These are phyloP conservation scores for Paradisaea rubra DNA, from an alignment of 2,113 vertebrate species.

Conservation along the genomic window DNA sequence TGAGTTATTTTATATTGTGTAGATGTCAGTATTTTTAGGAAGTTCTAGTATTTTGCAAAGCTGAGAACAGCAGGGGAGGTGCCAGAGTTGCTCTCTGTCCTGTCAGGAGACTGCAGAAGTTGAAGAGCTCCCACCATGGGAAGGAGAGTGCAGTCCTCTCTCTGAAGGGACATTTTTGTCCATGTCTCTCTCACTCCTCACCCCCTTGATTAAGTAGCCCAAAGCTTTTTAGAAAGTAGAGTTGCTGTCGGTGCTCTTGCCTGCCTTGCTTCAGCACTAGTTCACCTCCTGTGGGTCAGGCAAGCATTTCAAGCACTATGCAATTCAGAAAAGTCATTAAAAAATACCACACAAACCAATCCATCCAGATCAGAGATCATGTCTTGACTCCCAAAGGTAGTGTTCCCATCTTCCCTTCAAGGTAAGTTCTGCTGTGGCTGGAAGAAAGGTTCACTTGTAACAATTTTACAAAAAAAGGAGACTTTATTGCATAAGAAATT, in stretches of 20 bases:
- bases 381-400: background rate
- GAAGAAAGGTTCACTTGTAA: background rate
- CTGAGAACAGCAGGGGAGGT: background rate
- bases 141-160: background rate
- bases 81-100: background rate
- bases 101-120: background rate
- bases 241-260: background rate
- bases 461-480: background rate
- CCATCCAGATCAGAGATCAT: background rate
- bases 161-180: background rate
- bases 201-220: background rate
- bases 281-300: background rate
- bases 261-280: background rate
- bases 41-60: background rate
- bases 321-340: background rate
- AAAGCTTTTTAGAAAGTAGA: background rate
- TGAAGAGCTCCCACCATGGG: fast-evolving
- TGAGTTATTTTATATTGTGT: background rate
- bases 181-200: background rate
- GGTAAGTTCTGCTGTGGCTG: background rate
- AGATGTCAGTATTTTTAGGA: background rate
- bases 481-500: background rate
- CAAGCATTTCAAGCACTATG: background rate
- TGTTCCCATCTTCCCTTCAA: background rate
- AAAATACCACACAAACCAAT: background rate